Base-by-base conservation (phyloP, 2,113 vertebrate species). In the Gnathonemus echidnorhynchus region DNA sequence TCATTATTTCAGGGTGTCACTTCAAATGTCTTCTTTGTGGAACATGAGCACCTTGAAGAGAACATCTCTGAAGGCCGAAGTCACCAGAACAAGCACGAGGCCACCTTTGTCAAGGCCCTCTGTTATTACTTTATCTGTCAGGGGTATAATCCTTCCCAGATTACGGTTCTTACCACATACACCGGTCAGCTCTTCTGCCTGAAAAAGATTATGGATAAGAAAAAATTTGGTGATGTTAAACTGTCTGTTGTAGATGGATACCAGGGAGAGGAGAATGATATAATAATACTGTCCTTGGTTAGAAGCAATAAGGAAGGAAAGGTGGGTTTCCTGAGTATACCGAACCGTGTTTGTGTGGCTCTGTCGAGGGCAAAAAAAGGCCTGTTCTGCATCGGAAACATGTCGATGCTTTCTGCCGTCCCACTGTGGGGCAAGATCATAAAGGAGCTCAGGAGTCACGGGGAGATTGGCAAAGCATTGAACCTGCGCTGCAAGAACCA, bases 231-330 rank as follows among this genome's bases (percentile, higher is more conserved):
- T 88, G 96, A 93, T 87, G 95, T 97, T 86, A 95, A 96, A 0
- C 50, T 89, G 13, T 89, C 49, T 19, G 96, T 97, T 31, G 96
- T 97, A 11, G 96, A 97, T 93, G 96, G 97, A 87, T 97, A 96
- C 91, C 96, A 97, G 89, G 96, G 96, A 3, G 96, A 97, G 80
- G 96, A 97, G 87, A 97, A 97, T n/a, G 96, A 97, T 89, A 96
- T 97, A 84, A 92, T 97, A 87, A 93, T 97, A 62, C 95, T 97
- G 27, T 97, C 96, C 0, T 91, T 97, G 0, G 96, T 97, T 89
- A 93, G 96, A 2, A 97, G 96, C 94, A 97, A 97, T 90, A 92
- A 89, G 83, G 93, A 93, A 13, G 93, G 93, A 84, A 96, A 92
- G 89, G 90, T 92, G 56, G 96, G 96, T 1, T 97, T 97, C 92